phyloP scores from a whole-genome alignment of 92 coral and sea anemone species.

The Bergia puertoricense region DNA sequence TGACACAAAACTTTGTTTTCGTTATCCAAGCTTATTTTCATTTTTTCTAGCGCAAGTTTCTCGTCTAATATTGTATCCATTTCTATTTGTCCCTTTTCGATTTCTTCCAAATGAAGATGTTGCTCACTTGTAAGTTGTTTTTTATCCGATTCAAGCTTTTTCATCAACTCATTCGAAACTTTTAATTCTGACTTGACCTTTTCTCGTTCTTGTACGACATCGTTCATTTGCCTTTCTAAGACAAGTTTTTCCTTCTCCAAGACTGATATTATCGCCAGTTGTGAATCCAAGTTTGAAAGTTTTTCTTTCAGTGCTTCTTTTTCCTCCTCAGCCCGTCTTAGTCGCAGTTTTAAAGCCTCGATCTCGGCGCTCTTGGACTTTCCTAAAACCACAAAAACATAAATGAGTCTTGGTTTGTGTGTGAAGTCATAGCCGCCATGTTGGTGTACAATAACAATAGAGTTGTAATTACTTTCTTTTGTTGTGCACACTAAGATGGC shows the following conservation, averaged over 20 bases:
- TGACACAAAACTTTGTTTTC: constrained; percentile 50
- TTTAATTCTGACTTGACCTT: constrained; percentile 59
- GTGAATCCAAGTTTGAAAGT: constrained; percentile 59
- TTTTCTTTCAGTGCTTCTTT: constrained; percentile 58
- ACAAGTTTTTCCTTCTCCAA: constrained; percentile 84
- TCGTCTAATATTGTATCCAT: constrained; percentile 54
- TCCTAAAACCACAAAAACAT: constrained; percentile 17
- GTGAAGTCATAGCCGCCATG: no score
- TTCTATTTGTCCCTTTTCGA: constrained; percentile 58
- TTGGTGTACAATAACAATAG: no score
- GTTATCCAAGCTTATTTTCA: constrained; percentile 48
- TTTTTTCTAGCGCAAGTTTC: constrained; percentile 52
- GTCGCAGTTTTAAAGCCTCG: constrained; percentile 60
- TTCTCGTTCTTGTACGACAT: constrained; percentile 69
- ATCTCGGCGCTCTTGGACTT: constrained; percentile 53
- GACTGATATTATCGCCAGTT: constrained; percentile 66
- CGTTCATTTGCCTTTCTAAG: constrained; percentile 70
- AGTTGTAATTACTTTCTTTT: no score
- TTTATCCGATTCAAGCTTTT: constrained; percentile 55
- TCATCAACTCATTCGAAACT: constrained; percentile 35
- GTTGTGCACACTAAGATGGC: no score
- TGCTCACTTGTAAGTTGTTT: constrained; percentile 48
- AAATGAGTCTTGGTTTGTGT: no score
- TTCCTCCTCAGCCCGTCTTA: constrained; percentile 67
- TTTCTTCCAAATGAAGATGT: constrained; percentile 56